phyloP scores from a whole-genome alignment of 2,113 vertebrate species.

The Aplodontia rufa region DNA sequence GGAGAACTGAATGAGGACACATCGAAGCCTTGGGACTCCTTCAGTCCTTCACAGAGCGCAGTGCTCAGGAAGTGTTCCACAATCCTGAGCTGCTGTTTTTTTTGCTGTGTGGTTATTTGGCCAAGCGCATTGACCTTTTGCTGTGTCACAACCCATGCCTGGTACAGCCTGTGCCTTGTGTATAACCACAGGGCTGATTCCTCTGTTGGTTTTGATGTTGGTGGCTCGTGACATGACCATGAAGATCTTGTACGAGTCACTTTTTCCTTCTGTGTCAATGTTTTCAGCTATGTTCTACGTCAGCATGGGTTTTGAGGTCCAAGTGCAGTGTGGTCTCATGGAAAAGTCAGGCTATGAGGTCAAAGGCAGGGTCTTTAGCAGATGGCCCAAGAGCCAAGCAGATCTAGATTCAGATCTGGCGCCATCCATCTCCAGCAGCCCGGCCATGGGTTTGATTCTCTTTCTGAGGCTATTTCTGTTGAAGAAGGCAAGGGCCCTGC shows the following conservation, averaged over 20 bases:
- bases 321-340: accelerated
- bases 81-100: accelerated
- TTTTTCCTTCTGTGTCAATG: background rate
- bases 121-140: background rate
- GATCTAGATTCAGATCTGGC: background rate
- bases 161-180: accelerated
- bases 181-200: accelerated
- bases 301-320: background rate
- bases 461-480: background rate
- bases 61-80: background rate
- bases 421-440: background rate
- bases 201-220: background rate
- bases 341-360: background rate
- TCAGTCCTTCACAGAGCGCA: background rate
- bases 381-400: background rate
- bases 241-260: background rate
- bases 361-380: background rate
- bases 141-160: too few species aligned
- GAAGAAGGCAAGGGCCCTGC: background rate
- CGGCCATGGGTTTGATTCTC: background rate
- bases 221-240: background rate
- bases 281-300: background rate
- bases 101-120: background rate
- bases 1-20: background rate
- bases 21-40: background rate